Conservation (phyloP, 2,797 vertebrate species). For the Urophycis tenuis region DNA sequence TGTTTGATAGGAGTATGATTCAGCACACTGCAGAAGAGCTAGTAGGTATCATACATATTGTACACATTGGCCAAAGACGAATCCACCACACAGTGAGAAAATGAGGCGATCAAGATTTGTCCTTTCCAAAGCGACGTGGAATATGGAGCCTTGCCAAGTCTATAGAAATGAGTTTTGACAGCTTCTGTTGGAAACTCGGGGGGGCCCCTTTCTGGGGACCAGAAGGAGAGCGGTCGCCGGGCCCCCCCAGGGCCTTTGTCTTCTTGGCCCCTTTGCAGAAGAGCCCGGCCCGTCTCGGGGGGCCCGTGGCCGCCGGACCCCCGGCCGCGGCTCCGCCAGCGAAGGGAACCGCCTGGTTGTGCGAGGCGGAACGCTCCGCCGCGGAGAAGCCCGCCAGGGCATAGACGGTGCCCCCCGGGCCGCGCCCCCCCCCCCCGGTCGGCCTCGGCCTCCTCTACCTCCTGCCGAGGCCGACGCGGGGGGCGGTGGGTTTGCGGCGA, state of each 20-base stretch:
- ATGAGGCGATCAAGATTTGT: slow-evolving; percentile 24
- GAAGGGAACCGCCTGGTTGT: neutral
- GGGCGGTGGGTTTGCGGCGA: no score
- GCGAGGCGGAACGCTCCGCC: neutral
- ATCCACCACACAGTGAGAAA: slow-evolving; percentile 38
- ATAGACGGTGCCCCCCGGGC: no score
- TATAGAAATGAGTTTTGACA: slow-evolving; percentile 67
- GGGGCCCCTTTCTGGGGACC: slow-evolving; percentile 37
- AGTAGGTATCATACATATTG: neutral
- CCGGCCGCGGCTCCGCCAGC: neutral
- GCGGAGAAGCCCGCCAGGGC: slow-evolving; percentile 8
- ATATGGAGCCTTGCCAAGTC: slow-evolving; percentile 61
- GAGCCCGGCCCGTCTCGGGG: neutral
- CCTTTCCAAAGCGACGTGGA: slow-evolving; percentile 24
- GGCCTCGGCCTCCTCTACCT: neutral
- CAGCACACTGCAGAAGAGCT: no score
- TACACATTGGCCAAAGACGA: neutral
- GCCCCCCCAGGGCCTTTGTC: slow-evolving; percentile 20
- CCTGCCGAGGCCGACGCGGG: no score
- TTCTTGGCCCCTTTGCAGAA: slow-evolving; percentile 9
- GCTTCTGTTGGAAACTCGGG: slow-evolving; percentile 65
- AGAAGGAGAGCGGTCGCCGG: slow-evolving; percentile 31
- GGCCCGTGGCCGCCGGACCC: neutral
- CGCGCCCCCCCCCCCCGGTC: no score
- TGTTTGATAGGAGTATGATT: no score